Base-by-base conservation (phyloP, 23 tunicate genomes). In the Aplidium turbinatum region DNA sequence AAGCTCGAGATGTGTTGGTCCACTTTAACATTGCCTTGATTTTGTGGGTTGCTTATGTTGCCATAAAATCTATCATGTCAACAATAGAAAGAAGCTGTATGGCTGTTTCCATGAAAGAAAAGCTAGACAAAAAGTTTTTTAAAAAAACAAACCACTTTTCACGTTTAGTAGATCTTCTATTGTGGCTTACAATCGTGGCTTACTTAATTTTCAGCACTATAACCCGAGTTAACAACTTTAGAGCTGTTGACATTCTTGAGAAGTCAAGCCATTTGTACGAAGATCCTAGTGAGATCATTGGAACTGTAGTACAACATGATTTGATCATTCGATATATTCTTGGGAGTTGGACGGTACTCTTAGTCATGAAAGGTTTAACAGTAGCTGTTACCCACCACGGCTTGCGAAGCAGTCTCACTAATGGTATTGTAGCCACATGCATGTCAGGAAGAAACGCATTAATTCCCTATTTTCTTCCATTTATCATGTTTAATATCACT, bases 301-400 rank as follows among this genome's bases (percentile, higher is more conserved):
- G 27, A 1, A 31, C 57, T 2, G 46, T 62, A 4, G n/a, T 81
- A 1, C 27, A 45, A 5, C 20, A 35, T 61, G 87, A 81, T 23
- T 26, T 26, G 0, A 6, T 47, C 1, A 16, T 51, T n/a, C 34
- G 79, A 3, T 30, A 23, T 35, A 22, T 51, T 34, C 29, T 81
- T 13, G 87, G 47, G 22, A 27, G 42, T 26, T 81, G 78, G 79
- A 58, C 79, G 1, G 79, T 63, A 0, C 56, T 81, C 1, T 22
- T 81, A 0, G 77, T 64, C 9, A 36, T 80, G 0, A 56, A 80
- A 33, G 31, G 38, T 19, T 11, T 80, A n/a, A 57, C 40, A 29
- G 19, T 80, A 18, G 57, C 51, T 18, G 52, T 80, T 28, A 19
- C 70, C 29, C 50, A 39, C 32, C 85, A 80, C 35, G 85, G 85